Evolutionary conservation across 2,888 invertebrate species (phyloP), one percentile per base, ranked within the genome.

Genomic region (Apodemia duryi): DNA sequence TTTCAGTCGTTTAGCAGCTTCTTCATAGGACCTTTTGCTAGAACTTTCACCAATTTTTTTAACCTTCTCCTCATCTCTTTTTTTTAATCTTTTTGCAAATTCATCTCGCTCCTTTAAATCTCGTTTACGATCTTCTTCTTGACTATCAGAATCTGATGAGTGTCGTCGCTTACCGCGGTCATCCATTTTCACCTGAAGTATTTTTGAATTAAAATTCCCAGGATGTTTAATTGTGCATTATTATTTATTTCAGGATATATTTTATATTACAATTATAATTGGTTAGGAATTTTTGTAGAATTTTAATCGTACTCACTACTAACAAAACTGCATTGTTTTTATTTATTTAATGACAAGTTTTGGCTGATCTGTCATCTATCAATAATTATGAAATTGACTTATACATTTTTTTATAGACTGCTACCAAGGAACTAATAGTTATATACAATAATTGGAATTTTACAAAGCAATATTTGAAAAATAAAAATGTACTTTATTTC

Each of bases 51-150:
- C 93, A 67, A 98, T 94, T 81, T 97, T 98, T 66, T 97, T 94
- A 0, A 96, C 96, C 78, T 95, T 96, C 11, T 95, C 95, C 83
- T 98, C 97, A 94, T 99, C 99, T 73, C 96, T 96, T 76, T 96
- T 91, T 78, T 96, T 96, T 0, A 99, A 91, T 66, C 99, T 93
- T 72, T 95, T 95, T 0, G 98, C 95, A 88, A 99, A 98, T 80
- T 97, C 98, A 89, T 99, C 99, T 73, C 99, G 93, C 84, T 98
- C 98, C 78, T 95, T 95, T 60, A 98, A 86, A 90, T 99, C 99
- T 76, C 94, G 94, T 65, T 93, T 88, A n/a, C 98, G 93, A 64
- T 94, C 94, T 74, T 96, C 95, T 86, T 98, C 98, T 69, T 94
- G 95, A 78, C 96, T 97, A 75, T 97, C 93, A 7, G 93, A 93